Percentiles rank a stretch among this genome's conserved stretches.
These are phyloP conservation scores for Drosophila orena DNA, from an alignment of 1,140 invertebrate species.

Conservation along the genomic window DNA sequence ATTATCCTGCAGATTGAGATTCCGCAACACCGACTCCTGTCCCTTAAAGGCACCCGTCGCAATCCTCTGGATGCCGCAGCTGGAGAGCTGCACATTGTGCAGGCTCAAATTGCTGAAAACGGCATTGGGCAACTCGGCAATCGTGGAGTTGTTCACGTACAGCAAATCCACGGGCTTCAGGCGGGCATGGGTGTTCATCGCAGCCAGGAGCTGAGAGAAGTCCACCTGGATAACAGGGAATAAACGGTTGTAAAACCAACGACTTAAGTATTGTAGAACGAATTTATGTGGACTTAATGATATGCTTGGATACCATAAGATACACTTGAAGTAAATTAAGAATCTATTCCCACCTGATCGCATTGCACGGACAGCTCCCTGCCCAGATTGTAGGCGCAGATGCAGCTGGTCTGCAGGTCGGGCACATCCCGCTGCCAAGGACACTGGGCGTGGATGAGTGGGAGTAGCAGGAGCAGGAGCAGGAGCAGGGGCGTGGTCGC, in stretches of 20 bases:
- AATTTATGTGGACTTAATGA: background rate
- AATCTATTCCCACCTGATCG: slow-evolving; percentile 87
- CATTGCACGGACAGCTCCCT: slow-evolving; percentile 94
- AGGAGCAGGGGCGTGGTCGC: slow-evolving; percentile 50
- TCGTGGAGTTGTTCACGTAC: slow-evolving; percentile 94
- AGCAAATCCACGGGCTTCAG: slow-evolving; percentile 91
- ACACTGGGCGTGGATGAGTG: slow-evolving; percentile 87
- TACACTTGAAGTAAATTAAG: background rate
- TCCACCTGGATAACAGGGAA: slow-evolving; percentile 87
- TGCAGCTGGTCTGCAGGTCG: slow-evolving; percentile 93
- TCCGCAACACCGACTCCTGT: slow-evolving; percentile 91
- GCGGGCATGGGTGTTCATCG: slow-evolving; percentile 89
- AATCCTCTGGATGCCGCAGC: slow-evolving; percentile 91
- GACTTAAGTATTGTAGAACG: background rate
- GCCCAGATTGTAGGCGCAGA: slow-evolving; percentile 94
- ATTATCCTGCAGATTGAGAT: slow-evolving; percentile 95
- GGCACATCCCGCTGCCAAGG: slow-evolving; percentile 91
- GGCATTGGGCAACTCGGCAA: slow-evolving; percentile 88
- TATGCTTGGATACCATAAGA: background rate
- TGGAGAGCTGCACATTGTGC: slow-evolving; percentile 93
- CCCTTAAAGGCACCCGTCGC: slow-evolving; percentile 91
- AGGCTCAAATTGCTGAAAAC: slow-evolving; percentile 91
- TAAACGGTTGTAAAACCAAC: background rate
- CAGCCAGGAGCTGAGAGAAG: slow-evolving; percentile 89
- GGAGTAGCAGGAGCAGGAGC: slow-evolving; percentile 46